Evolutionary conservation across 2,113 vertebrate species (phyloP).

Genomic region (Chloropsis hardwickii): DNA sequence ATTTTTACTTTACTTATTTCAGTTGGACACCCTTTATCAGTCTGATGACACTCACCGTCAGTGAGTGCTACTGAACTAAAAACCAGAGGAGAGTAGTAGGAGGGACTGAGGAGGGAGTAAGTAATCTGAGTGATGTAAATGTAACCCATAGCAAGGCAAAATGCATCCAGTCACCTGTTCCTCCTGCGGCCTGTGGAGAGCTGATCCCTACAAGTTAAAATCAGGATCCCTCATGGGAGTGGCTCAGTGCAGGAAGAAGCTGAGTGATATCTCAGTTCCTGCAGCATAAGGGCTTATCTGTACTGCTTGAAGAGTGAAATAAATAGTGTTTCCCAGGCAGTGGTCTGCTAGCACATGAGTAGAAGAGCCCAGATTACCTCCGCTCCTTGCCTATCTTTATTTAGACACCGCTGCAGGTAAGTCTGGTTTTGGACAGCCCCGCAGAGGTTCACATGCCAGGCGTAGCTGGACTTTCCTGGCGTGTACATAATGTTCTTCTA

Average conservation of each 20-base stretch:
- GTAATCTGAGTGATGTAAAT: neutral
- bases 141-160: neutral
- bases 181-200: neutral
- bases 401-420: neutral
- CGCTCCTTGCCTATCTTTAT: neutral
- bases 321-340: neutral
- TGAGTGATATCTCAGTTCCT: neutral
- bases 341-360: neutral
- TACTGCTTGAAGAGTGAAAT: neutral
- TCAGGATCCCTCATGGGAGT: neutral
- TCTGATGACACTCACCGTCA: slow-evolving; percentile 3
- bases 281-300: neutral
- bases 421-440: neutral
- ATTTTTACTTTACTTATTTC: slow-evolving; percentile 60
- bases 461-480: neutral
- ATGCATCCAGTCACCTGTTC: neutral
- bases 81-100: neutral
- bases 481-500: neutral
- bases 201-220: neutral
- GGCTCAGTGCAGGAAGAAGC: neutral
- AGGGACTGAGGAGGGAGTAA: neutral
- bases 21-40: slow-evolving; percentile 7
- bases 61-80: slow-evolving; percentile 13
- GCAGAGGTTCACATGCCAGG: fast-evolving
- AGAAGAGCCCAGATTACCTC: neutral